Evolutionary conservation across 2,888 invertebrate genomes (phyloP).

Genomic region (Drosophila testacea): DNA sequence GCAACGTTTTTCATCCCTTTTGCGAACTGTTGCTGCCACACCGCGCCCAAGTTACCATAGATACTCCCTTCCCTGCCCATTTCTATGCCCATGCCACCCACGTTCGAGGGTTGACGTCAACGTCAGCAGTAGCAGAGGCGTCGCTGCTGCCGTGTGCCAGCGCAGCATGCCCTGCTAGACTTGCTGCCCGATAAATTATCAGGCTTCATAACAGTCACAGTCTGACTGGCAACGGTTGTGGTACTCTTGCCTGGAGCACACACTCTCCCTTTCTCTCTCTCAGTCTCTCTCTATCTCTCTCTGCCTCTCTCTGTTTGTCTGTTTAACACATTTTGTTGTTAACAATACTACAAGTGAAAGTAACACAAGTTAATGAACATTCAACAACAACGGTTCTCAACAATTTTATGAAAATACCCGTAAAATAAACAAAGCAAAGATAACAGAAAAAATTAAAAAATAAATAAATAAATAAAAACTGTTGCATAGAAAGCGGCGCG

Average conservation of each 20-base stretch:
- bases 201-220: conserved; percentile 80
- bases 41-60: conserved; percentile 82
- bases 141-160: conserved; percentile 40
- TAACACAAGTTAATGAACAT: conserved; percentile 6
- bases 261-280: background rate
- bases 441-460: conserved; percentile 4
- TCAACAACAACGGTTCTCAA: background rate
- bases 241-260: conserved; percentile 37
- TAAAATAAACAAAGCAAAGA: conserved; percentile 3
- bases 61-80: conserved; percentile 41
- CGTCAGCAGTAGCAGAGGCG: conserved; percentile 22
- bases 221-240: conserved; percentile 74
- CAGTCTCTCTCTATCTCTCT: background rate
- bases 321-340: conserved; percentile 32
- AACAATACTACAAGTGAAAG: conserved; percentile 45
- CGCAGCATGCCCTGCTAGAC: conserved; percentile 75
- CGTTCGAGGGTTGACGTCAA: conserved; percentile 43
- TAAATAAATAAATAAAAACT: conserved; percentile 16
- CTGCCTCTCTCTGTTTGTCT: background rate
- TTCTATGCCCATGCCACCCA: background rate
- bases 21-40: conserved; percentile 63
- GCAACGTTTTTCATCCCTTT: conserved; percentile 71
- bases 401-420: background rate
- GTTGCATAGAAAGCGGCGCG: conserved; percentile 49
- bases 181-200: conserved; percentile 83